These are phyloP conservation scores for Poeciliopsis turneri DNA, from an alignment of 2,797 vertebrate genomes.

Conservation along the genomic window DNA sequence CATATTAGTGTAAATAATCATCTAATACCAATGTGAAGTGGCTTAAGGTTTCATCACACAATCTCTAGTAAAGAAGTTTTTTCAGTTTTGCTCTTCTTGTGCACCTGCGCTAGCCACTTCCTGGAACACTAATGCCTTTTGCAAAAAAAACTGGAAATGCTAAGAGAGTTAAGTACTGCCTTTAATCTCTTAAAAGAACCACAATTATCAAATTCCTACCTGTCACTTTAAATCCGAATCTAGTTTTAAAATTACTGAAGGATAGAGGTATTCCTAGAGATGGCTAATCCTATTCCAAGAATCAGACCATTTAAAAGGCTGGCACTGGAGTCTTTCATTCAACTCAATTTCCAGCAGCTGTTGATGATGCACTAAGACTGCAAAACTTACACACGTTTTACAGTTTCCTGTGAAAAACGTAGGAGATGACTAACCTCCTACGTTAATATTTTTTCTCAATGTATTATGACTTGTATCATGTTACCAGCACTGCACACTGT, in stretches of 20 bases:
- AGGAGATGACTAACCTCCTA: no score
- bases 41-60: neutral
- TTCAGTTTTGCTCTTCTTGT: neutral
- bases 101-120: neutral
- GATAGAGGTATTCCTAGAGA: neutral
- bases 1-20: neutral
- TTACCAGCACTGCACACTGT: neutral
- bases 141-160: neutral
- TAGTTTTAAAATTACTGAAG: neutral
- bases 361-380: neutral
- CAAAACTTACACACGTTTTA: neutral
- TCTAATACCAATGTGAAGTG: neutral
- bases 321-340: neutral
- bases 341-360: neutral
- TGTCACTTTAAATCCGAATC: neutral
- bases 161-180: neutral
- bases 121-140: neutral
- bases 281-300: neutral
- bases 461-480: neutral
- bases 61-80: neutral
- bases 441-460: neutral
- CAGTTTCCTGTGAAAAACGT: neutral
- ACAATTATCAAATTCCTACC: neutral
- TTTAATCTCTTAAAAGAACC: neutral
- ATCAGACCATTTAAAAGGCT: neutral